Evolutionary conservation across 1,140 invertebrate genomes (phyloP).

Genomic region (Papilio aristodemus): DNA sequence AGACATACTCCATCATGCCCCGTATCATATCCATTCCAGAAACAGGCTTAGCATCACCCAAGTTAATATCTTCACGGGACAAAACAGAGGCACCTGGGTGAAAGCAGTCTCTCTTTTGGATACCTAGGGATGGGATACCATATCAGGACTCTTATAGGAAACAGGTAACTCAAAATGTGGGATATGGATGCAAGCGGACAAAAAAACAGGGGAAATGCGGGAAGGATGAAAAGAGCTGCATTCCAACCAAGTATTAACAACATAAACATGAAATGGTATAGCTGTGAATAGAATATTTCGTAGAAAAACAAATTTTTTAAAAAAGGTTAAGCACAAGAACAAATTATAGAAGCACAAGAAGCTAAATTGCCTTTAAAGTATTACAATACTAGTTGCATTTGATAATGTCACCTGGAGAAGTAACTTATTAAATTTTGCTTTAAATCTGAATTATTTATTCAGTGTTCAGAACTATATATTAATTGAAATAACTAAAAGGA

Average conservation of each 20-base stretch:
- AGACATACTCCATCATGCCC: constrained; percentile 95
- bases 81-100: constrained; percentile 91
- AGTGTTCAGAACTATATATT: too few species aligned
- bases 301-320: background rate
- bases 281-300: constrained; percentile 28
- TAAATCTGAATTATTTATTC: too few species aligned
- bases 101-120: constrained; percentile 90
- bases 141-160: constrained; percentile 59
- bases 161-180: constrained; percentile 41
- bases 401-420: too few species aligned
- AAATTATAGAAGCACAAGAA: background rate
- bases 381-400: background rate
- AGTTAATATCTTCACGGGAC: constrained; percentile 83
- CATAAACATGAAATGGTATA: constrained; percentile 45
- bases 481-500: too few species aligned
- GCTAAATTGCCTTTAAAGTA: background rate
- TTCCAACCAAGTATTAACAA: constrained; percentile 75
- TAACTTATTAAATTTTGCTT: too few species aligned
- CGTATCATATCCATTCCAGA: constrained; percentile 90
- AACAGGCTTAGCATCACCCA: constrained; percentile 82
- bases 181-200: constrained; percentile 45
- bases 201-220: constrained; percentile 43
- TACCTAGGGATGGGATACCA: constrained; percentile 75
- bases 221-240: constrained; percentile 56
- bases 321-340: background rate